phyloP scores from a whole-genome alignment of 2,113 vertebrate species.

The Dunckerocampus dactyliophorus region DNA sequence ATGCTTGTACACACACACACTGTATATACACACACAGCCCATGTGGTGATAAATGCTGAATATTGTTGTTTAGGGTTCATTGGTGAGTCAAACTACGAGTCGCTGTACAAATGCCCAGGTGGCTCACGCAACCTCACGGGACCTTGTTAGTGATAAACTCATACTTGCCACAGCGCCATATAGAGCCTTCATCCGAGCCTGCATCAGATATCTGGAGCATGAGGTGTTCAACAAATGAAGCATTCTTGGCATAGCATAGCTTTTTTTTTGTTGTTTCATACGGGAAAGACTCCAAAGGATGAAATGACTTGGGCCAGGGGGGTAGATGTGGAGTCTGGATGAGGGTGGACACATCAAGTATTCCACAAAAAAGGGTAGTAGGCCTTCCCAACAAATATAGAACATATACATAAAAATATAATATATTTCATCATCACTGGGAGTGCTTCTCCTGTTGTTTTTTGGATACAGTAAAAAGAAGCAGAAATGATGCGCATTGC shows the following conservation, averaged over 20 bases:
- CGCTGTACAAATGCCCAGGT: slow-evolving; percentile 46
- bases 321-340: no score
- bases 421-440: no score
- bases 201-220: slow-evolving; percentile 19
- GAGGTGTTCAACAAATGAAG: slow-evolving; percentile 10
- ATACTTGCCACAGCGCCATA: neutral
- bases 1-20: slow-evolving; percentile 12
- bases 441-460: no score
- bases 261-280: neutral
- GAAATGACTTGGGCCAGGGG: no score
- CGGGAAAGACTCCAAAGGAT: neutral
- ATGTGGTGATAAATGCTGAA: slow-evolving; percentile 27
- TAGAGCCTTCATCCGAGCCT: neutral
- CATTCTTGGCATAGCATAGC: slow-evolving; percentile 5
- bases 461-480: no score
- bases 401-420: no score
- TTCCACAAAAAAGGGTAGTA: no score
- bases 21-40: slow-evolving; percentile 4
- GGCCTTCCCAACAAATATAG: no score
- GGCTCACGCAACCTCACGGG: slow-evolving; percentile 34
- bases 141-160: slow-evolving; percentile 57
- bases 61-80: slow-evolving; percentile 46
- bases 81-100: slow-evolving; percentile 48
- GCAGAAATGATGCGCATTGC: no score
- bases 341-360: no score